Evolutionary conservation across 2,888 invertebrate genomes (phyloP), one percentile per base, ranked within the genome.

Genomic region (Platycnemis pennipes): DNA sequence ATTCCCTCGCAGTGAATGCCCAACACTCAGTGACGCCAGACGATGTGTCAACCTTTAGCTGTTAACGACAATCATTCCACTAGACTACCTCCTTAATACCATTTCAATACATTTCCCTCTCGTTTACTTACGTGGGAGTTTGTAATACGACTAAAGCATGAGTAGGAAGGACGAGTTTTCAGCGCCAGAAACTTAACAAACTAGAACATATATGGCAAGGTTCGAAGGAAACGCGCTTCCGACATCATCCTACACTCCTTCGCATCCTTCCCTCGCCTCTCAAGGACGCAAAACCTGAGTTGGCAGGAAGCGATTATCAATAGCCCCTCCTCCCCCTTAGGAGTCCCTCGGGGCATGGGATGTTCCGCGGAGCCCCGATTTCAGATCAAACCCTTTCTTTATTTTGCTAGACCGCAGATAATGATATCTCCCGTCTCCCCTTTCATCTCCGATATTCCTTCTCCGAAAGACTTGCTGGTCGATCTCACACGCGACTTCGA

Each of bases 241-340:
- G 42, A 63, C 63, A 63, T 56, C 91, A 19, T 11, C 91, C 91
- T 69, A 91, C 91, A 44, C 91, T 13, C 56, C 91, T 63, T 44
- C 42, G 44, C 26, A 26, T 45, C 63, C 69, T 44, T 63, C 91
- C 63, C 91, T 91, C 56, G n/a, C 69, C 44, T 91, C 63, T 63
- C 91, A 91, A 91, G 91, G 91, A 63, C 63, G 63, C 44, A 37
- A 91, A 91, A 63, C 42, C 63, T 44, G 56, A 63, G 91, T 77
- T 63, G 63, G 91, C 91, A 91, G 91, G 44, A 91, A 63, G 91
- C 53, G 91, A 63, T 91, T 53, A 63, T 91, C 91, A 91, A 91
- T 91, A 63, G 69, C 42, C 63, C 44, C 91, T 37, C 31, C 63
- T 63, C 91, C 26, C 31, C 63, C 69, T 11, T 11, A 91, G 13